Evolutionary conservation across 2,113 vertebrate species (phyloP).

Genomic region (Ophthalmolycus amberensis): DNA sequence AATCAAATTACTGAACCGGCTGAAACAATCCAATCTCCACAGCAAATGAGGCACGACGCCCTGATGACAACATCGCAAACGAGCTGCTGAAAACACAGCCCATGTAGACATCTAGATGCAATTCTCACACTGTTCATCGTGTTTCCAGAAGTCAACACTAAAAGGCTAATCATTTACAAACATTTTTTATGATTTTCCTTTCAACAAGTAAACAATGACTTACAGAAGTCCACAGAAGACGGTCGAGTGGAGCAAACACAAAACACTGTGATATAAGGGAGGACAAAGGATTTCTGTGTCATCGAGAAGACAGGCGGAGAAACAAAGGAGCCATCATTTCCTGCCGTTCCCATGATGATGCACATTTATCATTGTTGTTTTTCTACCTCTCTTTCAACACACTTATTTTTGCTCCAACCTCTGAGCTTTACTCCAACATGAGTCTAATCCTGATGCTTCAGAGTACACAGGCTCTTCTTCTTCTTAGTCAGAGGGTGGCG

Average conservation of each 20-base stretch:
- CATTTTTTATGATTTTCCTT: not conserved
- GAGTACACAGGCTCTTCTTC: not conserved
- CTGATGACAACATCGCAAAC: conserved; percentile 47
- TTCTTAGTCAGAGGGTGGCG: not conserved
- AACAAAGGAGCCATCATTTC: not conserved
- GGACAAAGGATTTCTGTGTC: not conserved
- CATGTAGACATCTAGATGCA: conserved; percentile 47
- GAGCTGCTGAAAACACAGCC: conserved; percentile 44
- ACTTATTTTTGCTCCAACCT: not conserved
- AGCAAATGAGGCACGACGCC: conserved; percentile 48
- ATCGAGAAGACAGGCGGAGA: not conserved
- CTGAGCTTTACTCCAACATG: not conserved
- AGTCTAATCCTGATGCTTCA: not conserved
- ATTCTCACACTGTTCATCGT: conserved; percentile 30
- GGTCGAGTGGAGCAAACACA: not conserved
- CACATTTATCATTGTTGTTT: conserved; percentile 6
- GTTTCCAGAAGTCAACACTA: conserved; percentile 10
- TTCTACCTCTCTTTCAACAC: not conserved
- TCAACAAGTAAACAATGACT: not conserved
- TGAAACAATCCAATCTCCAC: conserved; percentile 52
- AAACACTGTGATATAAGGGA: conserved; percentile 13
- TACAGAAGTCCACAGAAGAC: not conserved
- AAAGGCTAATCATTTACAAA: conserved; percentile 5
- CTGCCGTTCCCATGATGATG: conserved; percentile 31
- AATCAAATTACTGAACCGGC: conserved; percentile 39